A percentile compares a stretch with the other conserved stretches of the same genome.
Evolutionary conservation across 2,113 vertebrate genomes (phyloP).

Genomic region (Circaetus gallicus): DNA sequence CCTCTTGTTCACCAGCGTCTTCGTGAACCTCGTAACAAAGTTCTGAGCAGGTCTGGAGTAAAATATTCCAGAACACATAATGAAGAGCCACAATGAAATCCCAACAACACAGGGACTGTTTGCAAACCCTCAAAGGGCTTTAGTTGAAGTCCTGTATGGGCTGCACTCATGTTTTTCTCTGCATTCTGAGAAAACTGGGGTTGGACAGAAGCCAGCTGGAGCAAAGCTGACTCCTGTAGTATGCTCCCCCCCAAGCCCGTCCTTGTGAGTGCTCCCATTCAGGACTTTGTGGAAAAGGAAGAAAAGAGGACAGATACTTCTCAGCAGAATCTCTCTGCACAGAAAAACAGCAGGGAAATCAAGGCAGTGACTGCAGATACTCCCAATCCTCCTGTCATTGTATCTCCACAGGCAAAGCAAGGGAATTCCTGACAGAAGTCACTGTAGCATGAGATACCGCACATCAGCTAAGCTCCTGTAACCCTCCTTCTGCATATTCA

Average conservation of each 20-base stretch:
- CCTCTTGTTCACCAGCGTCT: neutral
- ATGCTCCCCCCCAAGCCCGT: neutral
- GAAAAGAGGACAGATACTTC: neutral
- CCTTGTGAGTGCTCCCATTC: neutral
- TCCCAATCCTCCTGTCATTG: neutral
- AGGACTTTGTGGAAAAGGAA: neutral
- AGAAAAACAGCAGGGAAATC: constrained; percentile 14
- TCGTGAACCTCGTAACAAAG: neutral
- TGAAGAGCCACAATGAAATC: neutral
- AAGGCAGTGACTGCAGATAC: neutral
- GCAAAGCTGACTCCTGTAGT: neutral
- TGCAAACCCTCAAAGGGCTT: neutral
- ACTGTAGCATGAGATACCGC: neutral
- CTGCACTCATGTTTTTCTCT: neutral
- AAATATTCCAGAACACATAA: neutral
- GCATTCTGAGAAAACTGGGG: neutral
- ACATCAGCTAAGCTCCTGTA: neutral
- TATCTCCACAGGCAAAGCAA: neutral
- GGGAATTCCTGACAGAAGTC: constrained; percentile 40
- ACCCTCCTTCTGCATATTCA: neutral
- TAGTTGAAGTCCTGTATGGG: neutral
- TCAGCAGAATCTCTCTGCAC: neutral
- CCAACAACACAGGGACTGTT: neutral
- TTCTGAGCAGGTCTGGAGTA: neutral
- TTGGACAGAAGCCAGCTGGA: neutral